These are phyloP conservation scores for Xiphophorus couchianus DNA, from an alignment of 2,113 vertebrate genomes.

Conservation along the genomic window DNA sequence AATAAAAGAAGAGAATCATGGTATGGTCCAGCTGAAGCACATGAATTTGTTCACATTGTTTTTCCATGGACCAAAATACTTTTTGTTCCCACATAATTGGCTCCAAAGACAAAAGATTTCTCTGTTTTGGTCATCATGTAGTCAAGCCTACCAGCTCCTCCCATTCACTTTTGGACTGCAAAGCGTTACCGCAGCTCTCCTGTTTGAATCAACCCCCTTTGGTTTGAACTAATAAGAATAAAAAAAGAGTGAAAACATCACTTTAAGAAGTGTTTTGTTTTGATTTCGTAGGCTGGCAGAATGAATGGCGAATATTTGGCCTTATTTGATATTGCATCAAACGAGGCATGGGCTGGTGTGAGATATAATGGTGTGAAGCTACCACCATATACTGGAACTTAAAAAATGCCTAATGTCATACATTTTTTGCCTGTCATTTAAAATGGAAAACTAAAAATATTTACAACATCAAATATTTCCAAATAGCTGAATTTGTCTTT, in stretches of 20 bases:
- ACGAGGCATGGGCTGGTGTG: background rate
- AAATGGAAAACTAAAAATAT: background rate
- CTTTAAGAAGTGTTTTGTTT: slow-evolving; percentile 45
- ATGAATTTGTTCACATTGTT: slow-evolving; percentile 82
- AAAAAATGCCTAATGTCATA: background rate
- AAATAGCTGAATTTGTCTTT: background rate
- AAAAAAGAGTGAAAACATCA: slow-evolving; percentile 61
- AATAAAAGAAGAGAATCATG: slow-evolving; percentile 69
- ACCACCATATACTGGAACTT: background rate
- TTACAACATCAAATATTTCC: background rate
- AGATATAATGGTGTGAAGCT: background rate
- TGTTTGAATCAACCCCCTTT: slow-evolving; percentile 85
- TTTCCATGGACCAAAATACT: slow-evolving; percentile 41
- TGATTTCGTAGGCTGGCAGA: slow-evolving; percentile 78
- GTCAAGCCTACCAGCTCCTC: slow-evolving; percentile 50
- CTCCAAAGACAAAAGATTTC: slow-evolving; percentile 76
- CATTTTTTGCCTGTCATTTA: background rate
- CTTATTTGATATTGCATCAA: slow-evolving; percentile 91
- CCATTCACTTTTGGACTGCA: slow-evolving; percentile 84
- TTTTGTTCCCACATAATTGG: slow-evolving; percentile 64
- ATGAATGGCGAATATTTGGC: slow-evolving; percentile 95
- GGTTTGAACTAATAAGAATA: slow-evolving; percentile 58
- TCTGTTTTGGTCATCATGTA: slow-evolving; percentile 75
- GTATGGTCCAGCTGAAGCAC: slow-evolving; percentile 81
- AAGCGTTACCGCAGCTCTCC: slow-evolving; percentile 78